These are phyloP conservation scores for Valencia hispanica DNA, from an alignment of 2,797 vertebrate genomes.

Conservation along the genomic window DNA sequence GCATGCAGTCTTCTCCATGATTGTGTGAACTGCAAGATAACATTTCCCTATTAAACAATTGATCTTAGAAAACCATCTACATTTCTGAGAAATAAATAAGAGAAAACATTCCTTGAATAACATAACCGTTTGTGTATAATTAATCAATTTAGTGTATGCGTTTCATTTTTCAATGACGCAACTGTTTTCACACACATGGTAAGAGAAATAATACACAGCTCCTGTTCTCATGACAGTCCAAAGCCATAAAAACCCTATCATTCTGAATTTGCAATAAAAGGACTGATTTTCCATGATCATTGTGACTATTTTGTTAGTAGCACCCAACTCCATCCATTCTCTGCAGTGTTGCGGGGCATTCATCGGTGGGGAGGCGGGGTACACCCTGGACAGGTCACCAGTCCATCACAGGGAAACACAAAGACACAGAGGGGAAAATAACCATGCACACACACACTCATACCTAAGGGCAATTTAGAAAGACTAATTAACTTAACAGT, in stretches of 20 bases:
- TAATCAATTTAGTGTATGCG: too few relatives aligned
- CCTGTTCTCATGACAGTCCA: not conserved
- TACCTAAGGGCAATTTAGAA: too few relatives aligned
- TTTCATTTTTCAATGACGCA: not conserved
- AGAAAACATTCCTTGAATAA: too few relatives aligned
- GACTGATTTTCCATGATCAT: not conserved
- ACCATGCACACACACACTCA: too few relatives aligned
- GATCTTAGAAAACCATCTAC: not conserved
- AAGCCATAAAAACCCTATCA: not conserved
- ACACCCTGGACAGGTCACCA: too few relatives aligned
- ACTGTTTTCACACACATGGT: not conserved
- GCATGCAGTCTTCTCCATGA: not conserved
- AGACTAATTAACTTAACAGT: too few relatives aligned
- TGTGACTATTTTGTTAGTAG: conserved; percentile 1
- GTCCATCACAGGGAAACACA: too few relatives aligned
- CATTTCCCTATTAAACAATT: not conserved
- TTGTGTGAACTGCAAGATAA: not conserved
- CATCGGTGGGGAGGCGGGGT: too few relatives aligned
- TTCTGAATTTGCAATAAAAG: not conserved
- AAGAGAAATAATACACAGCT: not conserved
- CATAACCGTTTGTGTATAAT: too few relatives aligned
- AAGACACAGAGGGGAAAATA: too few relatives aligned
- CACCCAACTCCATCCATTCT: not conserved
- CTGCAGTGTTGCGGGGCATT: too few relatives aligned
- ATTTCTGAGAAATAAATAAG: too few relatives aligned